Conservation (phyloP, 2,797 vertebrate species). For the Ceryle rudis region DNA sequence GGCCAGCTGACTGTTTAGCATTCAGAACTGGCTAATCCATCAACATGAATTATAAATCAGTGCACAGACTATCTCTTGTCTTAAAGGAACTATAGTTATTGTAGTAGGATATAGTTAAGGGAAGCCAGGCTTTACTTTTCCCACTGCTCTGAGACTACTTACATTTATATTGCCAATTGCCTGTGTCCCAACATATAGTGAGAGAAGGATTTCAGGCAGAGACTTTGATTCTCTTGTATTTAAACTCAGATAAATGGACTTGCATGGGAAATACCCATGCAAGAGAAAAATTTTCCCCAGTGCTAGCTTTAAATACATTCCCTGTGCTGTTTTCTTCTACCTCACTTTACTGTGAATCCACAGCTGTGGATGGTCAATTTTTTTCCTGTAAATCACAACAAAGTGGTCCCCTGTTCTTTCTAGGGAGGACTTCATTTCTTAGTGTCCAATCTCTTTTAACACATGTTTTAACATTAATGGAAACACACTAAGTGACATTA, state of each 20-base stretch:
- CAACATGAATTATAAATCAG: background rate
- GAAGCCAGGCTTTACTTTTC: background rate
- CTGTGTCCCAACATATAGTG: fast-evolving
- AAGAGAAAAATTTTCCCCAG: background rate
- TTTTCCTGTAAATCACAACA: background rate
- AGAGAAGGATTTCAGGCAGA: background rate
- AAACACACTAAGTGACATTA: conserved; percentile 26
- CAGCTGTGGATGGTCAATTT: background rate
- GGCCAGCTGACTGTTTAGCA: background rate
- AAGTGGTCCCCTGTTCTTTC: background rate
- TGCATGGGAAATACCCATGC: background rate
- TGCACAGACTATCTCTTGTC: background rate
- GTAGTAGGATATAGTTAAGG: background rate
- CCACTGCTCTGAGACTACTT: background rate
- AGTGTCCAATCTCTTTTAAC: background rate
- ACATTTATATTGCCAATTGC: background rate
- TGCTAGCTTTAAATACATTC: conserved; percentile 4
- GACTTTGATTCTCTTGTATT: background rate
- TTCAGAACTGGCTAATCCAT: background rate
- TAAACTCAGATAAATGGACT: background rate
- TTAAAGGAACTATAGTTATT: background rate
- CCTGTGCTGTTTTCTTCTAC: background rate
- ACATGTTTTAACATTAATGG: conserved; percentile 23
- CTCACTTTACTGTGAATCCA: background rate
- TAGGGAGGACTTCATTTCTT: background rate